These are phyloP conservation scores for Eidolon helvum DNA, from an alignment of 2,113 vertebrate genomes.

Conservation along the genomic window DNA sequence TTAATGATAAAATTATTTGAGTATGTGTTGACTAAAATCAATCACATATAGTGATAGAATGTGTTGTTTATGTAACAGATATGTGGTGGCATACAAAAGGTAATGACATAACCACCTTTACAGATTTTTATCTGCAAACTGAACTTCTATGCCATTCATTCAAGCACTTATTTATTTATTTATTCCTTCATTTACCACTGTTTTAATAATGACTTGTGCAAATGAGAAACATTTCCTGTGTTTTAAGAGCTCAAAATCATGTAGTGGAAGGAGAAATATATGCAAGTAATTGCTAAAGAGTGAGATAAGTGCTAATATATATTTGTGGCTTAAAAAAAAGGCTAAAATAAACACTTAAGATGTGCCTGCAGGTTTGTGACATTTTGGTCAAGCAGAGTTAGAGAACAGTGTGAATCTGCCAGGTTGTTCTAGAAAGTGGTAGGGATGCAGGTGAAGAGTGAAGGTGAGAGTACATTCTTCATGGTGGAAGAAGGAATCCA, in stretches of 20 bases:
- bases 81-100: background rate
- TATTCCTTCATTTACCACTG: background rate
- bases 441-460: too few species aligned
- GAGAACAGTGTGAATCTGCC: background rate
- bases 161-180: background rate
- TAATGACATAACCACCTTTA: background rate
- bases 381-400: background rate
- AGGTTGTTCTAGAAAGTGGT: background rate
- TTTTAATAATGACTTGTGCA: background rate
- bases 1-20: background rate
- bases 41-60: background rate
- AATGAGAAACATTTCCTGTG: background rate
- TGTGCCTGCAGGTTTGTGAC: background rate
- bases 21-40: background rate
- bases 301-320: conserved; percentile 16
- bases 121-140: background rate
- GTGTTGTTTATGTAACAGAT: background rate
- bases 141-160: background rate
- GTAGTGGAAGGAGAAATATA: background rate
- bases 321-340: background rate
- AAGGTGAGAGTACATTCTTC: background rate
- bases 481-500: background rate
- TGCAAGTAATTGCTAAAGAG: background rate
- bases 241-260: background rate
- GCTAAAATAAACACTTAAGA: background rate